phyloP scores from a whole-genome alignment of 2,888 invertebrate species.

The Aquatica leii region DNA sequence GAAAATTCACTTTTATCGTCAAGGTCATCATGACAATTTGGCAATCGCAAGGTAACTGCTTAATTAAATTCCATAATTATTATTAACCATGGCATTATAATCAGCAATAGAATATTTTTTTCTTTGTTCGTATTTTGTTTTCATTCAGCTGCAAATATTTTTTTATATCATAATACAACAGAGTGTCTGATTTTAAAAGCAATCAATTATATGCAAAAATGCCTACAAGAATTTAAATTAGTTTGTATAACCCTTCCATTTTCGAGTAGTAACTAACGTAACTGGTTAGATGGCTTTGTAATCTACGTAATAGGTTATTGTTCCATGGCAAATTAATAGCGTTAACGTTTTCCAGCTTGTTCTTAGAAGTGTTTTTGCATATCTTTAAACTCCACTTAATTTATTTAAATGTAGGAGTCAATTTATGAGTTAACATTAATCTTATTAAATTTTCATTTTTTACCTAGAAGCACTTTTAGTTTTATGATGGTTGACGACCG shows the following conservation, averaged over 20 bases:
- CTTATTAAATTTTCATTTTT: too few relatives aligned
- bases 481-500: too few relatives aligned
- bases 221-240: constrained; percentile 14
- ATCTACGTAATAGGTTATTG: constrained; percentile 4
- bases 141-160: too few relatives aligned
- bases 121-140: too few relatives aligned
- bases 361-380: constrained; percentile 1
- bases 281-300: constrained; percentile 12
- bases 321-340: constrained; percentile 4
- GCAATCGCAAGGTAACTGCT: constrained; percentile 10
- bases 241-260: constrained; percentile 10
- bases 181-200: too few relatives aligned
- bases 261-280: constrained; percentile 7
- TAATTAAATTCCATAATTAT: constrained; percentile 6
- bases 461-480: too few relatives aligned
- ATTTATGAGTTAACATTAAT: too few relatives aligned
- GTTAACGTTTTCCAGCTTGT: background rate
- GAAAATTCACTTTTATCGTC: constrained; percentile 7
- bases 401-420: background rate
- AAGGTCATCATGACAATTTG: constrained; percentile 9
- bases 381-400: background rate
- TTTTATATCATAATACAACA: too few relatives aligned
- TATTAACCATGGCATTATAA: background rate
- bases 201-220: background rate
- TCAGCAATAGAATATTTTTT: too few relatives aligned